phyloP scores from a whole-genome alignment of 23 tunicate species.

The Phallusia fumigata region DNA sequence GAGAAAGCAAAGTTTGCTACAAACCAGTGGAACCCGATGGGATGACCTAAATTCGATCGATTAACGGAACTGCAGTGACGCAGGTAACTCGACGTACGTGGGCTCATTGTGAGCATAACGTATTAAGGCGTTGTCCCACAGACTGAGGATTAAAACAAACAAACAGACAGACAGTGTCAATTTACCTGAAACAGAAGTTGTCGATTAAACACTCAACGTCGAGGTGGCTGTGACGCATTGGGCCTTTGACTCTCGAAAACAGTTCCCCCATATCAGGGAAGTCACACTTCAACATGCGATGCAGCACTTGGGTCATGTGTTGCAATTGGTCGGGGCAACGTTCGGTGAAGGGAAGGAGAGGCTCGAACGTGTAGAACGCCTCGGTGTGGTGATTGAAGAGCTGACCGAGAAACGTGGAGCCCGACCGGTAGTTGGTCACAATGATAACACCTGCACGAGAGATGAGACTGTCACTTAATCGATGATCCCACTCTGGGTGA shows the following conservation, averaged over 20 bases:
- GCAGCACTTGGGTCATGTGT: constrained; percentile 9
- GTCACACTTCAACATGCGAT: constrained; percentile 61
- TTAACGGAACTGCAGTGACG: too few relatives aligned
- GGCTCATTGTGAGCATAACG: too few relatives aligned
- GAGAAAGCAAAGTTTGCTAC: too few relatives aligned
- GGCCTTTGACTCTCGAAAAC: constrained; percentile 27
- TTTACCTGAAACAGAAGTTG: constrained; percentile 84
- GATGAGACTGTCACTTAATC: background rate
- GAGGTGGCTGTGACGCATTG: constrained; percentile 7
- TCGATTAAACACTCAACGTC: constrained; percentile 55
- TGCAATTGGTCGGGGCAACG: constrained; percentile 20
- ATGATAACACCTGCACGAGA: constrained; percentile 45
- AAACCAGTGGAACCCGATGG: too few relatives aligned
- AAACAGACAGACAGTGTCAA: too few relatives aligned
- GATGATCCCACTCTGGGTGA: background rate
- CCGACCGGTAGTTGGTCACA: constrained; percentile 90
- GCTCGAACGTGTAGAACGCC: constrained; percentile 87
- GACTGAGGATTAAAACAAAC: too few relatives aligned
- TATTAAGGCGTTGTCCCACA: too few relatives aligned
- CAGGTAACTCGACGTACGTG: too few relatives aligned
- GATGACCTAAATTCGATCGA: too few relatives aligned
- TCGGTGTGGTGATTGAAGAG: constrained; percentile 94
- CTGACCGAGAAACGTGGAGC: constrained; percentile 91
- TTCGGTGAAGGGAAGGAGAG: constrained; percentile 62
- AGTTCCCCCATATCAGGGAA: constrained; percentile 41